Conservation (phyloP, 2,797 vertebrate genomes). For the Gymnopithys bicolor region DNA sequence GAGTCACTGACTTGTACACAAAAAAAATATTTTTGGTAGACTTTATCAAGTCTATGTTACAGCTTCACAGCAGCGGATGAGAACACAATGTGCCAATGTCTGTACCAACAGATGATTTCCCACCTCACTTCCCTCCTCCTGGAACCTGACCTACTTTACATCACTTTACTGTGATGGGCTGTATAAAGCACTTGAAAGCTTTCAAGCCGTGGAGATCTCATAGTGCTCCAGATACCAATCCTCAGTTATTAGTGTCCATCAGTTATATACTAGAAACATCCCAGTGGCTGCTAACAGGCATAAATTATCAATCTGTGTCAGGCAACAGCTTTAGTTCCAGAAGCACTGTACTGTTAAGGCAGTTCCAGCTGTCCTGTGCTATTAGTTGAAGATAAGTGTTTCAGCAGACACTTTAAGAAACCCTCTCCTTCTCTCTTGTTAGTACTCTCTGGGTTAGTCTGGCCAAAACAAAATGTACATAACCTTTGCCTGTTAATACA, state of each 20-base stretch:
- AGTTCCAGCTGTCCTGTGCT: not conserved
- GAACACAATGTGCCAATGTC: slow-evolving; percentile 59
- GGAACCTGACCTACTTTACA: slow-evolving; percentile 63
- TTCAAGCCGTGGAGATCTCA: not conserved
- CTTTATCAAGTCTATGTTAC: slow-evolving; percentile 23
- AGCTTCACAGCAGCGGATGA: slow-evolving; percentile 41
- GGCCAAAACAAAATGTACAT: not conserved
- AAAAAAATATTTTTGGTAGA: slow-evolving; percentile 55
- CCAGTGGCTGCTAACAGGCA: not conserved
- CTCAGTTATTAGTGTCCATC: slow-evolving; percentile 27
- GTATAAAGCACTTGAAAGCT: slow-evolving; percentile 27
- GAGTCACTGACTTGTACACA: slow-evolving; percentile 34
- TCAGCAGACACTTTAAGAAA: slow-evolving; percentile 1
- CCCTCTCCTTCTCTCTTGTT: not conserved
- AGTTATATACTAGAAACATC: not conserved
- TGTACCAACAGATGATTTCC: slow-evolving; percentile 22
- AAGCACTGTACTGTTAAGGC: not conserved
- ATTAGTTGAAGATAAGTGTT: slow-evolving; percentile 3
- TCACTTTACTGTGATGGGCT: not conserved
- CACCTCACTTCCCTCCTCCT: slow-evolving; percentile 4
- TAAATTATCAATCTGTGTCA: slow-evolving; percentile 44
- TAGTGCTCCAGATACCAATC: slow-evolving; percentile 34
- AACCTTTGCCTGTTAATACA: not conserved
- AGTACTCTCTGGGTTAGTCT: not conserved
- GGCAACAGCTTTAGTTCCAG: not conserved